A percentile compares a stretch with the other conserved stretches of the same genome.
Conservation (phyloP, 2,888 invertebrate genomes). For the Tuta absoluta region DNA sequence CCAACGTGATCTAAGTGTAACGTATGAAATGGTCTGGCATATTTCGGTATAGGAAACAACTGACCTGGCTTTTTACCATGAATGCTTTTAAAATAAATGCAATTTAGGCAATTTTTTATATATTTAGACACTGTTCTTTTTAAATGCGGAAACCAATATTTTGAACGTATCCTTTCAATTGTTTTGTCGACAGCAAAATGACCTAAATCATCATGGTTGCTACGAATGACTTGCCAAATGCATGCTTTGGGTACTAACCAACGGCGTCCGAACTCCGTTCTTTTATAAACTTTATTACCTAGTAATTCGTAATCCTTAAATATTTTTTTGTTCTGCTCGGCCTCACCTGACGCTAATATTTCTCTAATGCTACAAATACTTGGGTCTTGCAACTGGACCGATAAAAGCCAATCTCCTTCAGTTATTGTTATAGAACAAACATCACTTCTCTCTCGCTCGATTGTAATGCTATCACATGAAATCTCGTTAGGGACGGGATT, state of each 20-base stretch:
- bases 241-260: conserved; percentile 39
- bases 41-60: too few relatives aligned
- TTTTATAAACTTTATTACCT: conserved; percentile 16
- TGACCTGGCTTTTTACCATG: too few relatives aligned
- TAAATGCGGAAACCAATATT: conserved; percentile 35
- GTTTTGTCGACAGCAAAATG: conserved; percentile 39
- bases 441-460: background rate
- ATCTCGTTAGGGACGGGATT: conserved; percentile 29
- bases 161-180: conserved; percentile 34
- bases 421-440: conserved; percentile 2
- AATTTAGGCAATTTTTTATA: conserved; percentile 32
- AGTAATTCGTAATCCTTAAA: conserved; percentile 35
- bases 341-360: conserved; percentile 47
- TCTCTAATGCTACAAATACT: conserved; percentile 1
- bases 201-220: conserved; percentile 40
- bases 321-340: conserved; percentile 22
- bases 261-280: conserved; percentile 32
- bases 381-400: conserved; percentile 3
- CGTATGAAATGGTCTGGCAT: too few relatives aligned
- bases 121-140: background rate
- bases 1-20: too few relatives aligned
- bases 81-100: too few relatives aligned
- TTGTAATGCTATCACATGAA: background rate
- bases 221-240: conserved; percentile 34
- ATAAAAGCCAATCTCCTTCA: conserved; percentile 12